These are phyloP conservation scores for Delphinapterus leucas DNA, from an alignment of 2,113 vertebrate genomes.

Conservation along the genomic window DNA sequence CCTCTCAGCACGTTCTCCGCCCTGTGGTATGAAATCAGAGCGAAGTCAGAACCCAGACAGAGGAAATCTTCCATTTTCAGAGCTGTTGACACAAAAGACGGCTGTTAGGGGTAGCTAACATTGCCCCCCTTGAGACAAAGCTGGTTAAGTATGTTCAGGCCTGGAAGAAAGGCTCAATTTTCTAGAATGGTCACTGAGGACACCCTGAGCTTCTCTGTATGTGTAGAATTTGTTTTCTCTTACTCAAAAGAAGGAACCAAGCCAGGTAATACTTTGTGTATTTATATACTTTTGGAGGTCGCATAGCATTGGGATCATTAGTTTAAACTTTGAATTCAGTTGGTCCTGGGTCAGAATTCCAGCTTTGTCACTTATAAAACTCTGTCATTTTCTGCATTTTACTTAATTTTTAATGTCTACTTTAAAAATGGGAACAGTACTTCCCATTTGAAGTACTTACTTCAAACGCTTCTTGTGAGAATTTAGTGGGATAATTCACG, in stretches of 20 bases:
- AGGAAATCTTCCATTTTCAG: constrained; percentile 10
- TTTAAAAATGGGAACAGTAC: neutral
- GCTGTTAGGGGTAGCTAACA: neutral
- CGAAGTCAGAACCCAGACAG: neutral
- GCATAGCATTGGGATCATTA: neutral
- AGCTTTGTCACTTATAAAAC: neutral
- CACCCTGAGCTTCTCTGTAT: neutral
- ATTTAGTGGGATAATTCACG: neutral
- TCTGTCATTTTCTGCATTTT: neutral
- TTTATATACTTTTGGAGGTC: neutral
- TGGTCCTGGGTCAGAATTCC: neutral
- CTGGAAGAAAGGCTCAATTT: neutral
- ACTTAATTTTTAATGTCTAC: neutral
- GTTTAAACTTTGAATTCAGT: neutral
- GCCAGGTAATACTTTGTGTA: neutral
- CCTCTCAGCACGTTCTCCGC: neutral
- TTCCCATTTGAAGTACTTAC: neutral
- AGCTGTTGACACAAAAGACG: neutral
- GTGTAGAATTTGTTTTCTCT: neutral
- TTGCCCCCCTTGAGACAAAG: neutral
- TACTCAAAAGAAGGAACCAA: neutral
- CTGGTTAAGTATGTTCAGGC: neutral
- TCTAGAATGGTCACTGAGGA: neutral
- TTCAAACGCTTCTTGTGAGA: neutral
- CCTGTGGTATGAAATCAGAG: neutral